Percentiles rank a stretch among this genome's conserved stretches.
These are phyloP conservation scores for Anas platyrhynchos DNA, from an alignment of 2,113 vertebrate genomes.

Conservation along the genomic window DNA sequence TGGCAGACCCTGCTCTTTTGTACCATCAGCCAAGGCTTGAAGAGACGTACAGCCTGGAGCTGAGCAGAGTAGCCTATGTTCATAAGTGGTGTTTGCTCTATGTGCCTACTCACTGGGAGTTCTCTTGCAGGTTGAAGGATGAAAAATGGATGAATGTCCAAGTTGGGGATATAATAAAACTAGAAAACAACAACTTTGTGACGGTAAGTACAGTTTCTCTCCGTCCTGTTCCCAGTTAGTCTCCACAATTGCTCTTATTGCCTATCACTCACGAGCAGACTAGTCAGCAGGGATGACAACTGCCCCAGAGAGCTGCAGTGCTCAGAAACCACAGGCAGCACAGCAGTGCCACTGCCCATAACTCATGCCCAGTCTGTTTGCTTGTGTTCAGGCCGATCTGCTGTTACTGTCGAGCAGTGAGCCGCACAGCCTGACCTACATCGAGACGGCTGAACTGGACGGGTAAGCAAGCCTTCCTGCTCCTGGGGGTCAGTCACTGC, in stretches of 20 bases:
- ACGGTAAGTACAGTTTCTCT: conserved; percentile 78
- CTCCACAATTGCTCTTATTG: neutral
- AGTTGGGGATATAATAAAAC: conserved; percentile 93
- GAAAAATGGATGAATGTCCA: conserved; percentile 95
- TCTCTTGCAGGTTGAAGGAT: conserved; percentile 81
- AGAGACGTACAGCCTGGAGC: neutral
- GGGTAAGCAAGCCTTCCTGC: conserved; percentile 83
- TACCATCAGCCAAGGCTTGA: neutral
- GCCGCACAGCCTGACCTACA: conserved; percentile 88
- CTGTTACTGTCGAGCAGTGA: conserved; percentile 94
- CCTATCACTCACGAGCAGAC: neutral
- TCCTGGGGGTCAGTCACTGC: neutral
- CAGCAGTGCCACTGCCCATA: neutral
- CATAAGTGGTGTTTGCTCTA: neutral
- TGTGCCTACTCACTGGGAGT: neutral
- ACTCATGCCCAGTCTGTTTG: neutral
- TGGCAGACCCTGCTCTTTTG: neutral
- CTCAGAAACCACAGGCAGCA: neutral
- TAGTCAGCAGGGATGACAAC: neutral
- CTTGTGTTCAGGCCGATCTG: conserved; percentile 85
- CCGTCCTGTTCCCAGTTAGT: neutral
- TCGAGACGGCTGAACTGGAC: conserved; percentile 93
- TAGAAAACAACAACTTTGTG: conserved; percentile 91
- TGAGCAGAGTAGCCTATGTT: neutral
- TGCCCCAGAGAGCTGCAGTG: neutral